Conservation (phyloP, 92 coral and sea anemone genomes). For the Actinernus sp. region DNA sequence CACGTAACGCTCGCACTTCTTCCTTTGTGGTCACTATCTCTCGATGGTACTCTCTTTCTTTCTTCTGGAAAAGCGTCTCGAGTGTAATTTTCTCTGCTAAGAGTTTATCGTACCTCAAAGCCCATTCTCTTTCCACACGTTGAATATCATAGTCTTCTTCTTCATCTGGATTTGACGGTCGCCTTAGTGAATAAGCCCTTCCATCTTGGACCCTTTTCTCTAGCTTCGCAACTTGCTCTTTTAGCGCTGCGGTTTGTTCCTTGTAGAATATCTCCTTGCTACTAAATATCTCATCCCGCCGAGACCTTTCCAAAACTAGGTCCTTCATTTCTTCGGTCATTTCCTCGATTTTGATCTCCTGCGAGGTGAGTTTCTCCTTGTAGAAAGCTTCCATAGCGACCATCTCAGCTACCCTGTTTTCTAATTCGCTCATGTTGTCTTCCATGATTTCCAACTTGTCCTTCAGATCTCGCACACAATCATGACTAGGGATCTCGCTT, state of each 20-base stretch:
- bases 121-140: constrained; percentile 72
- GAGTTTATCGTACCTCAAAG: constrained; percentile 73
- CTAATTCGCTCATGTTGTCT: constrained; percentile 34
- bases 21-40: constrained; percentile 71
- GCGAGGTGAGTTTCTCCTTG: constrained; percentile 43
- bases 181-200: constrained; percentile 3
- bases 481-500: constrained; percentile 68
- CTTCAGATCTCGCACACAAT: constrained; percentile 72
- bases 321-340: constrained; percentile 80
- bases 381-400: constrained; percentile 65
- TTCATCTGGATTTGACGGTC: constrained; percentile 54
- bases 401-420: constrained; percentile 52
- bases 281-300: constrained; percentile 85
- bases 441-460: constrained; percentile 31
- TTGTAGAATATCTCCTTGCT: constrained; percentile 89
- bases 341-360: constrained; percentile 74
- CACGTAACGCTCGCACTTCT: constrained; percentile 77
- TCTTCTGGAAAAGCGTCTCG: constrained; percentile 76
- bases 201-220: constrained; percentile 68
- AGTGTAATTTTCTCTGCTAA: constrained; percentile 82
- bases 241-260: constrained; percentile 85
- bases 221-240: constrained; percentile 80
- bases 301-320: constrained; percentile 75
- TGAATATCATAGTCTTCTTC: constrained; percentile 27
- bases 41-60: constrained; percentile 71